Base-by-base conservation (phyloP, 2,797 vertebrate species). In the Periophthalmus magnuspinnatus region DNA sequence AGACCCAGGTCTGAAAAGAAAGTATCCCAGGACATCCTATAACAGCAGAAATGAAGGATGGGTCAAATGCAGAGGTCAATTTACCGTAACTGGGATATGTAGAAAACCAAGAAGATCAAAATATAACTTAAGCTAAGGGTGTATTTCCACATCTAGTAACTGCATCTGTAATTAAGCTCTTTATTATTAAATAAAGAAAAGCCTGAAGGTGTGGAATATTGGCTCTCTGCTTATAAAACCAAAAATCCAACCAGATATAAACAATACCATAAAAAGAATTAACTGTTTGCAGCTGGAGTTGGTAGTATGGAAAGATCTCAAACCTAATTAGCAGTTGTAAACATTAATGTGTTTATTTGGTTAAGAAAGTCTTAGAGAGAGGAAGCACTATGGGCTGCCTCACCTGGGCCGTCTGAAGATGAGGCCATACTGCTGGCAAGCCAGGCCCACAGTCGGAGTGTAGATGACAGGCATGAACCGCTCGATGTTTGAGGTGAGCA, bases 391-490 rank as follows among this genome's bases (percentile, higher is more conserved):
- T 22, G 36, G 24, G 63, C 32, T 60, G 13, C 19, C 93, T 90
- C 92, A 99, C 98, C 97, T 96, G 74, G 97, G 97, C 89, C 95
- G 95, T 84, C 93, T 94, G 86, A 97, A 98, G 55, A 93, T 91
- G 84, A 98, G 92, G 75, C 98, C 96, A 7, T 99, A 99, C 6
- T 95, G 95, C 58, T 99, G 97, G 85, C 98, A 99, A 72, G 97
- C 97, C 78, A 97, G 90, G 48, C 98, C 98, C 70, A 99, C 97
- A 0, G 93, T 98, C 66, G 97, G 97, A 34, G 97, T 99, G 89
- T 99, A 99, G 78, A 99, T 96, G 81, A 98, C 94, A 66, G 98
- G 98, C 98, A 99, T 97, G 83, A 99, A 99, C 85, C 89, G 94
- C 68, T 99, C 96, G 5, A 97, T 91, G 83, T 99, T 94, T 65